Base-by-base conservation (phyloP, 2,888 invertebrate species). In the Lamellibrachia satsuma region DNA sequence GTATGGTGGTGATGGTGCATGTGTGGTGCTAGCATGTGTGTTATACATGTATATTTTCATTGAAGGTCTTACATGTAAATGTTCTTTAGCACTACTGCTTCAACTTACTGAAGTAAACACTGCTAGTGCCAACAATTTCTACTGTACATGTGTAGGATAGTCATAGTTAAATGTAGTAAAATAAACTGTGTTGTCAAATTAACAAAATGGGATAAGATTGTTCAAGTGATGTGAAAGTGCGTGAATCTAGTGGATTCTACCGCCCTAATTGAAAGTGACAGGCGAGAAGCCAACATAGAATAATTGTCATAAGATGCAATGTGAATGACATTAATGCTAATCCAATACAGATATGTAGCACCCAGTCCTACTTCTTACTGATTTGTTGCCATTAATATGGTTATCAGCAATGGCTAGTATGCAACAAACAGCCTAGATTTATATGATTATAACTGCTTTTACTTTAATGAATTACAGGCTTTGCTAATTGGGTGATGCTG, bases 381-480 rank as follows among this genome's bases (percentile, higher is more conserved):
- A 75, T 75, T 75, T 75, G 75, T 75, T 75, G 75, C n/a, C 75
- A 75, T 75, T 75, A 75, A 75, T 75, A 15, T 75, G 22, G 22
- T 75, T 75, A 75, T 75, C 75, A 75, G 75, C 22, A 75, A n/a
- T 6, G 22, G 22, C 15, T 6, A 22, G 2, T 15, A 75, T 75
- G 75, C 75, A 75, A 75, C 75, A 75, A 75, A 75, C 75, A 75
- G 75, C 22, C 75, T 3, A 60, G 9, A 60, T 60, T 60, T 60
- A 60, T 60, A 22, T 75, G 75, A 75, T 75, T 75, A 75, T 75
- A 75, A 75, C 75, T 75, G 75, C 75, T 75, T 75, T 75, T 75
- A 75, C 75, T 75, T 75, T 75, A 75, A 75, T 75, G 75, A 75
- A 75, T 75, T 75, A 75, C 75, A 75, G 22, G 75, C 15, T 75